Percentiles rank a stretch among this genome's conserved stretches.
These are phyloP conservation scores for Podargus strigoides DNA, from an alignment of 2,797 vertebrate genomes.

Conservation along the genomic window DNA sequence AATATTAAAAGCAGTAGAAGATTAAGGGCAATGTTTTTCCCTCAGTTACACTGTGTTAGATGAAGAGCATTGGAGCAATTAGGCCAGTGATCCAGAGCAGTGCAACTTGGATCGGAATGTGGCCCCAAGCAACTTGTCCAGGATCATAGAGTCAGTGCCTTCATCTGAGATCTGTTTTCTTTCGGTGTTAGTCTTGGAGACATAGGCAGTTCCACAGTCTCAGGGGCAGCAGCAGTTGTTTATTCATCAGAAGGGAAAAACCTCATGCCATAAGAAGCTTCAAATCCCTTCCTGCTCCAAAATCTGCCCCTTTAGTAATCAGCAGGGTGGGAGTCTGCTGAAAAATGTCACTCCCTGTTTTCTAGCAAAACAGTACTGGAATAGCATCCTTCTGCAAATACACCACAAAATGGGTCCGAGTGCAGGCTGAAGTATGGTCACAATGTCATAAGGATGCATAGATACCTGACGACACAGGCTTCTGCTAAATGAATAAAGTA, in stretches of 20 bases:
- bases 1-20: neutral
- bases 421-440: neutral
- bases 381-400: neutral
- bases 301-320: neutral
- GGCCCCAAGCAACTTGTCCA: neutral
- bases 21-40: neutral
- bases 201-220: neutral
- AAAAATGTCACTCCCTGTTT: neutral
- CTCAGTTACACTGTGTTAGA: neutral
- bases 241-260: neutral
- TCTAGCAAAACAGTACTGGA: neutral
- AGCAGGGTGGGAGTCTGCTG: neutral
- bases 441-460: neutral
- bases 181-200: neutral
- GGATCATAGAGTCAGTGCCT: constrained; percentile 14
- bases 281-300: neutral
- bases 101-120: neutral
- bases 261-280: neutral
- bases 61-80: neutral
- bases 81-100: constrained; percentile 16
- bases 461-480: neutral
- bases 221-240: neutral
- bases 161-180: constrained; percentile 11
- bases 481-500: neutral
- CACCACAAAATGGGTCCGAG: neutral